Evolutionary conservation across 2,113 vertebrate species (phyloP).

Genomic region (Aythya baeri): DNA sequence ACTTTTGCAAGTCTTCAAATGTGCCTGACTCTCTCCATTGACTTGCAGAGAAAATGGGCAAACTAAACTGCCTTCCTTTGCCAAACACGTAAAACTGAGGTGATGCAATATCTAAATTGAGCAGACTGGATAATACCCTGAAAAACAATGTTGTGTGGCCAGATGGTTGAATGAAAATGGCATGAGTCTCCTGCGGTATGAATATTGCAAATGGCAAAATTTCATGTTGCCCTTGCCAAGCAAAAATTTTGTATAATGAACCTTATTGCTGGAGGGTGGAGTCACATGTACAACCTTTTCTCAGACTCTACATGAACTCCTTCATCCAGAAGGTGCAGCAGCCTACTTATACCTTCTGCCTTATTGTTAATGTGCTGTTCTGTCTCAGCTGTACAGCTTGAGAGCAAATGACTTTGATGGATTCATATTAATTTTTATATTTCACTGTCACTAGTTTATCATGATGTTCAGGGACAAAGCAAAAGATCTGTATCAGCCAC

Average conservation of each 20-base stretch:
- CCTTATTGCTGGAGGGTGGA: slow-evolving; percentile 57
- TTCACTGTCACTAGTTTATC: neutral
- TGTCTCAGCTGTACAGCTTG: neutral
- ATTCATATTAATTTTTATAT: neutral
- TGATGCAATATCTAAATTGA: slow-evolving; percentile 64
- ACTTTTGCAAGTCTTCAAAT: neutral
- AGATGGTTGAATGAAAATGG: slow-evolving; percentile 69
- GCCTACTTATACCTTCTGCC: slow-evolving; percentile 25
- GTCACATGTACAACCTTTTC: slow-evolving; percentile 35
- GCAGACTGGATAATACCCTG: slow-evolving; percentile 53
- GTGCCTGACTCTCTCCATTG: slow-evolving; percentile 6
- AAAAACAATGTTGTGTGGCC: slow-evolving; percentile 59
- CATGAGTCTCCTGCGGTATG: slow-evolving; percentile 57
- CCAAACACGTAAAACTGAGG: slow-evolving; percentile 35
- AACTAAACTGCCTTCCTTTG: neutral
- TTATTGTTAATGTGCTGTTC: neutral
- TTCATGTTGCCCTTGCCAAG: slow-evolving; percentile 53
- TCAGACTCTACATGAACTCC: slow-evolving; percentile 43
- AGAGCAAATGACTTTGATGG: neutral
- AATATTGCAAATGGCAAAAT: slow-evolving; percentile 48
- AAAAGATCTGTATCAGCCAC: neutral
- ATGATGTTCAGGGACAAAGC: neutral
- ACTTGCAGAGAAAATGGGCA: slow-evolving; percentile 19
- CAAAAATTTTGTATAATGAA: slow-evolving; percentile 54
- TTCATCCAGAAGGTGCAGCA: slow-evolving; percentile 42